These are phyloP conservation scores for Acrocephalus kingi DNA, from an alignment of 2,113 vertebrate genomes.

Conservation along the genomic window DNA sequence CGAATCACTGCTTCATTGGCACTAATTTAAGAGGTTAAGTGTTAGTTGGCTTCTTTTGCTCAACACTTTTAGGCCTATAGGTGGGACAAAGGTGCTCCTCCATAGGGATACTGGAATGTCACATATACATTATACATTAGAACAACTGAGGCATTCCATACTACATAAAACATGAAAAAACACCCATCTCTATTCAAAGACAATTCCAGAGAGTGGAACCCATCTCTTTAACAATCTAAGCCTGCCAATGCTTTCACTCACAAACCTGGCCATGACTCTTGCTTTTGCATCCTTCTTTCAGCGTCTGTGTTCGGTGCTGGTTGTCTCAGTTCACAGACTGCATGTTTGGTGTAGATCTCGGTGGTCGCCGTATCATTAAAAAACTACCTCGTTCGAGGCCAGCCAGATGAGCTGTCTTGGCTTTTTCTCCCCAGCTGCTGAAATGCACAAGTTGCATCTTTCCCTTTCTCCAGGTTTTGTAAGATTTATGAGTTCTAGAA, in stretches of 20 bases:
- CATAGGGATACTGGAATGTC: background rate
- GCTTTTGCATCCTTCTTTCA: background rate
- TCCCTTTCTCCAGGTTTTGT: background rate
- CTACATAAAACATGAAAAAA: background rate
- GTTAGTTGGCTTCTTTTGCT: background rate
- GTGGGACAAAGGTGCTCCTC: background rate
- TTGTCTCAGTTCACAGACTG: background rate
- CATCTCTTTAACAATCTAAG: background rate
- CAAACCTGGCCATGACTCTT: background rate
- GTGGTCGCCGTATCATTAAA: no score
- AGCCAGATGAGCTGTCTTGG: background rate
- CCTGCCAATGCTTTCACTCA: background rate
- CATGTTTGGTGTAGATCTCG: background rate
- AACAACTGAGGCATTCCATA: background rate
- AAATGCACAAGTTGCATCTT: fast-evolving
- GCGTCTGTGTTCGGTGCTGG: fast-evolving
- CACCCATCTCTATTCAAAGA: background rate
- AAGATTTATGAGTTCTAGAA: background rate
- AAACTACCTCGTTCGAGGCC: background rate
- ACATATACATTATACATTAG: no score
- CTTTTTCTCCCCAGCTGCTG: background rate
- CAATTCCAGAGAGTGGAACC: background rate
- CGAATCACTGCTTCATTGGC: background rate
- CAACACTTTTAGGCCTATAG: background rate
- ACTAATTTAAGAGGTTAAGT: background rate